Percentiles rank a stretch among this genome's conserved stretches.
Evolutionary conservation across 2,888 invertebrate genomes (phyloP).

Genomic region (Thumatha senex): DNA sequence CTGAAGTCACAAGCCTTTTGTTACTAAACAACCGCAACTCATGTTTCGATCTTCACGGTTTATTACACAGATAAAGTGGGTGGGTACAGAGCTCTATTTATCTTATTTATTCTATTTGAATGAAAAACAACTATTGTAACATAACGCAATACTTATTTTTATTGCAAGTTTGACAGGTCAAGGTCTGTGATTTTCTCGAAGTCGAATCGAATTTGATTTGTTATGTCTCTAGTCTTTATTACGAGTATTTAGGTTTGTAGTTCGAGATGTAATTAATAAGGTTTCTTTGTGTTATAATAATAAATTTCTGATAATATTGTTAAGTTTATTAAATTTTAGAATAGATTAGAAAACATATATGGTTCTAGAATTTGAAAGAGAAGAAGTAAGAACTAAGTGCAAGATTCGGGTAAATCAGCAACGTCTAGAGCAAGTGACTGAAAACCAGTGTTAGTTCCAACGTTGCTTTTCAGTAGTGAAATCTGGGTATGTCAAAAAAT

Average conservation of each 20-base stretch:
- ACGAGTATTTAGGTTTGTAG: conserved; percentile 8
- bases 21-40: too few relatives aligned
- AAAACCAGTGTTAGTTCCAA: too few relatives aligned
- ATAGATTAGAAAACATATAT: too few relatives aligned
- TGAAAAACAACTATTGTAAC: conserved; percentile 20
- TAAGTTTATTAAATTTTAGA: too few relatives aligned
- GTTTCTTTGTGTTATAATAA: conserved; percentile 1
- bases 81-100: conserved; percentile 28
- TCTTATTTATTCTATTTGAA: conserved; percentile 21
- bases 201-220: conserved; percentile 7
- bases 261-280: conserved; percentile 1
- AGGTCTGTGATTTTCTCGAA: conserved; percentile 14
- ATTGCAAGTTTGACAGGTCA: conserved; percentile 14
- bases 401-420: too few relatives aligned
- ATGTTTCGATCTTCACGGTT: conserved; percentile 25
- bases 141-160: conserved; percentile 21
- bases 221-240: conserved; percentile 1
- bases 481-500: too few relatives aligned
- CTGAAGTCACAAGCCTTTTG: too few relatives aligned
- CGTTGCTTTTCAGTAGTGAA: too few relatives aligned
- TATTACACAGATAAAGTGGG: conserved; percentile 25
- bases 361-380: too few relatives aligned
- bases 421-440: too few relatives aligned
- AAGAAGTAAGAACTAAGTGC: too few relatives aligned
- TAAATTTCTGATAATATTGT: neutral